Base-by-base conservation (phyloP, 2,113 vertebrate species). In the Balaeniceps rex region DNA sequence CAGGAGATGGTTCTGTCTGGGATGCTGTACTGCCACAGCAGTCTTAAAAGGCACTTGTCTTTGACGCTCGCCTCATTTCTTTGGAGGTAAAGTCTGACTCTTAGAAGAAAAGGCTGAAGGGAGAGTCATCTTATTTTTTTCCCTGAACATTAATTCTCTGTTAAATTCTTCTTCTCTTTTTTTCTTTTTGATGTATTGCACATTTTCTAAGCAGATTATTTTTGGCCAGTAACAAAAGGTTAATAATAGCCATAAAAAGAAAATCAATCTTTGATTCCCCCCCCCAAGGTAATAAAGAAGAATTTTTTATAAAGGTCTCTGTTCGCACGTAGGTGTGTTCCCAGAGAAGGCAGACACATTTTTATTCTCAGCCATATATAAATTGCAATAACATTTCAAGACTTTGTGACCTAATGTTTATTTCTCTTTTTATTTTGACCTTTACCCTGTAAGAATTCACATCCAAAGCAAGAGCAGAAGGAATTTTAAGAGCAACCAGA, bases 221-320 rank as follows among this genome's bases (percentile, higher is more conserved):
- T 97, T 96, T 93, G 95, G 92, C 72, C 91, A 74, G 87, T 96
- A 95, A 95, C 94, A 97, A 95, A 97, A 96, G 90, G 96, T 97
- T 97, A 96, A 96, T 96, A 97, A 95, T 97, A 91, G 85, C 72
- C 84, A 91, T 97, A 96, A 97, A 97, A 96, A 94, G 72, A 95
- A 96, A 97, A 97, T 97, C 93, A 96, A 94, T 97, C 88, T 95
- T 90, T 89, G 69, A 68, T 54, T 72, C 19, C 46, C 47, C 44
- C 54, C 61, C 65, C 80, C 70, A 44, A 68, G 69, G 88, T 94
- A 96, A 94, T 96, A 95, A 94, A 93, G 85, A 75, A 91, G 71
- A 78, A 80, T 87, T 95, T 97, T 92, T 97, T 88, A 69, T 91
- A 96, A 96, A 97, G 95, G 97, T 96, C 95, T 96, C 76, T 87